Evolutionary conservation across 2,888 invertebrate species (phyloP).

Genomic region (Drosophila sordidapex): DNA sequence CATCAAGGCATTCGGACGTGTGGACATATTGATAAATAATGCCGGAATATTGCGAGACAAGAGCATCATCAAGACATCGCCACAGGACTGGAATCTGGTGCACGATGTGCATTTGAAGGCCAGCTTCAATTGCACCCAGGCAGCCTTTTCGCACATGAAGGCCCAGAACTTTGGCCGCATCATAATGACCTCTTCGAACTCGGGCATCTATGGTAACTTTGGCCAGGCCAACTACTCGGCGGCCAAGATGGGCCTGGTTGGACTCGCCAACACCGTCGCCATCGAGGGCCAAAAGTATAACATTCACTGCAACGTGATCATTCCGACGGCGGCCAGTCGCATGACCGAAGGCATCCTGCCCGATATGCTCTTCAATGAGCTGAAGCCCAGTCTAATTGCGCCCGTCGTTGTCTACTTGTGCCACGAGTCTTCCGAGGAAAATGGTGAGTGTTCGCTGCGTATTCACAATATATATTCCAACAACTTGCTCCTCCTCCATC

Average conservation of each 20-base stretch:
- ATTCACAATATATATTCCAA: not conserved
- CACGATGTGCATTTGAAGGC: conserved; percentile 97
- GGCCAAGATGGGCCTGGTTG: conserved; percentile 97
- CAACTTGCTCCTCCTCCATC: not conserved
- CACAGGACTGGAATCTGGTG: conserved; percentile 93
- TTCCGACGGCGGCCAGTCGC: conserved; percentile 97
- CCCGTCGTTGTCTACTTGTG: conserved; percentile 90
- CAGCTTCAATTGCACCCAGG: conserved; percentile 95
- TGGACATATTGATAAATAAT: conserved; percentile 98
- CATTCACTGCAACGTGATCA: conserved; percentile 95
- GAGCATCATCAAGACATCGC: conserved; percentile 94
- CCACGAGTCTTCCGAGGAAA: conserved; percentile 95
- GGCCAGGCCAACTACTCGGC: conserved; percentile 97
- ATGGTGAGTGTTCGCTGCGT: conserved; percentile 83
- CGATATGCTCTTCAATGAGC: conserved; percentile 93
- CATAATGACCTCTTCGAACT: conserved; percentile 97
- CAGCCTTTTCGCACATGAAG: conserved; percentile 97
- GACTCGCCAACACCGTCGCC: conserved; percentile 95
- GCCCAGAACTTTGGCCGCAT: conserved; percentile 97
- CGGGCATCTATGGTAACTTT: conserved; percentile 98
- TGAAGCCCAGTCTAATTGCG: conserved; percentile 86
- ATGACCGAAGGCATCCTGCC: conserved; percentile 97
- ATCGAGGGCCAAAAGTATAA: conserved; percentile 96
- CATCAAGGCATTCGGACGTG: conserved; percentile 94
- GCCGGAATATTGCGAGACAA: conserved; percentile 98